Base-by-base conservation (phyloP, 2,888 invertebrate species). In the Ephialtes manifestator region DNA sequence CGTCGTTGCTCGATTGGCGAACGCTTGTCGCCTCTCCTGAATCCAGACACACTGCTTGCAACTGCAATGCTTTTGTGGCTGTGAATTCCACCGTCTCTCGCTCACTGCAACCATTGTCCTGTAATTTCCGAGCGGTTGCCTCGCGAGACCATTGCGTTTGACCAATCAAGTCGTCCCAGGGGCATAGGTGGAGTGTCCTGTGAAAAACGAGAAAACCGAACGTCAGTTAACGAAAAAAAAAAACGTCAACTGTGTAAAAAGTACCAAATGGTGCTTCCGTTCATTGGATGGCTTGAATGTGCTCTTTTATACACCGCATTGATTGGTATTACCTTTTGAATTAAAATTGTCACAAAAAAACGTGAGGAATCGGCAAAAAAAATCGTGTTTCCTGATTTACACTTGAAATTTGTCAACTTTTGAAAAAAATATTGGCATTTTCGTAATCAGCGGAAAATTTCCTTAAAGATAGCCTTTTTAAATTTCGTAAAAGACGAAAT, bases 51-150 rank as follows among this genome's bases (percentile, higher is more conserved):
- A 28, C 53, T 24, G 71, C n/a, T n/a, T 53, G 53, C 35, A 46
- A 70, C 46, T 28, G n/a, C 28, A 35, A 65, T 75, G 31, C 35
- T 35, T 63, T 48, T 31, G 71, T 55, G 18, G 48, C 55, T 39
- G 63, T 35, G 63, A 43, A 60, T 70, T 46, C 48, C 18, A n/a
- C 35, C 53, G 39, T 46, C 68, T 55, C 76, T 76, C 71, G 28
- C 71, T 77, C 76, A 20, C 43, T 60, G 60, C 53, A 35, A 82
- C 76, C 65, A 82, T 82, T 77, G 81, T 82, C 71, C 81, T 71
- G 81, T 82, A 82, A 82, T 77, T 82, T 82, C 76, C 76, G 63
- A 65, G 24, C 60, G 81, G 76, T 31, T 77, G 81, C 70, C 53
- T 65, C 81, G 63, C 46, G 63, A 76, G 63, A 76, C 63, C 53